Base-by-base conservation (phyloP, 2,888 invertebrate species). In the Acleris holmiana region DNA sequence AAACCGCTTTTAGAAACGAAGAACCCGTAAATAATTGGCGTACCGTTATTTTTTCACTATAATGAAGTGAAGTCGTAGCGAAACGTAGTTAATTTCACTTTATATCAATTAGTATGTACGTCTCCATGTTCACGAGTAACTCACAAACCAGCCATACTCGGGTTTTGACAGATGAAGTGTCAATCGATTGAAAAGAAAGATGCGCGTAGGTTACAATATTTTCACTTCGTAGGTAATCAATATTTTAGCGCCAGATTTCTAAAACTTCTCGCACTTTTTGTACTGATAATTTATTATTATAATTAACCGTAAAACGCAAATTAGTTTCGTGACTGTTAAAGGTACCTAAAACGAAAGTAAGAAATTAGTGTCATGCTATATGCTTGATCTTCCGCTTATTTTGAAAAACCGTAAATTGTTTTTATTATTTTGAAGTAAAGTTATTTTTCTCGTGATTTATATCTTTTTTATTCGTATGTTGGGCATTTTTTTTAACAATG, bases 151-250 rank as follows among this genome's bases (percentile, higher is more conserved):
- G 44, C 17, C 44, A 17, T 15, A 44, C 44, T n/a, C 44, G 17
- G 6, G 7, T 44, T 51, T 53, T 53, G 53, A 53, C 53, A 53
- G 40, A 53, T 40, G 21, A 53, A 19, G 19, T 40, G 53, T 53
- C 53, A 53, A 53, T 53, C 53, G 53, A 53, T 53, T 51, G 29
- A 35, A 35, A 51, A 35, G 44, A 44, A 51, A 35, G 44, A 44
- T 19, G 19, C 53, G 53, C 53, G 53, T 19, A 51, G 51, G 35
- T 7, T n/a, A n/a, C n/a, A 6, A 17, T 44, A 15, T n/a, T 15
- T 44, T n/a, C 44, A 17, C 44, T 15, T 7, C 47, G 18, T 13
- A 29, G 29, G 29, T 29, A 47, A 19, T 47, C 18, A 47, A 19
- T 19, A 19, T 19, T 47, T 47, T 35, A 13, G 35, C 35, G 13